Evolutionary conservation across 2,888 invertebrate species (phyloP), one percentile per base, ranked within the genome.

Genomic region (Cataglyphis altisquamis): DNA sequence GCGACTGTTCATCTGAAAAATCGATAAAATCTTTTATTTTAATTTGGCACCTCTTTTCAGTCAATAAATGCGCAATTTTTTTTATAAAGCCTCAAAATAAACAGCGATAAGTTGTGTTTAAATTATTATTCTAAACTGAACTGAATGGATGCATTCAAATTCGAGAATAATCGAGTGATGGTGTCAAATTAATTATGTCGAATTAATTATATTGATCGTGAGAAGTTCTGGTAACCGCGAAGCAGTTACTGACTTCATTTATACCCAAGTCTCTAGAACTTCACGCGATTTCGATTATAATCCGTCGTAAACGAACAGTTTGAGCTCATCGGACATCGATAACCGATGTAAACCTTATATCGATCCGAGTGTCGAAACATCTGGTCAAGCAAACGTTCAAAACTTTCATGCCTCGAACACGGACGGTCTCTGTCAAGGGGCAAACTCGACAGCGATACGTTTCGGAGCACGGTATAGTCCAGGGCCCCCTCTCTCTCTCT

Each of bases 331-430:
- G 55, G 32, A 4, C 36, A 67, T 67, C 45, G 68, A 70, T 60
- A 70, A 45, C 57, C 18, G 21, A 45, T 21, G 45, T 45, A 60
- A 70, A 60, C 68, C 32, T 70, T 45, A 70, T 70, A 80, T 70
- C 45, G 77, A 77, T 67, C 18, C 18, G n/a, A 67, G 41, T 70
- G 70, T 21, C 60, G 78, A 80, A 80, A 80, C 70, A 78, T 78
- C 70, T 80, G 70, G 78, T 60, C 25, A 62, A 60, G 70, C 45
- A 60, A 77, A 78, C 68, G 45, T 78, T 68, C 57, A 45, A 80
- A 80, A 70, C 60, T 80, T 70, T 9, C 36, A 45, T 80, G 45
- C 45, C 12, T 12, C 9, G 36, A 45, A 60, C 36, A 32, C 21
- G 39, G 39, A 41, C 66, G 57, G 18, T 78, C 45, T 60, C 60